These are phyloP conservation scores for Oreochromis tanganicae DNA, from an alignment of 2,113 vertebrate genomes.

Conservation along the genomic window DNA sequence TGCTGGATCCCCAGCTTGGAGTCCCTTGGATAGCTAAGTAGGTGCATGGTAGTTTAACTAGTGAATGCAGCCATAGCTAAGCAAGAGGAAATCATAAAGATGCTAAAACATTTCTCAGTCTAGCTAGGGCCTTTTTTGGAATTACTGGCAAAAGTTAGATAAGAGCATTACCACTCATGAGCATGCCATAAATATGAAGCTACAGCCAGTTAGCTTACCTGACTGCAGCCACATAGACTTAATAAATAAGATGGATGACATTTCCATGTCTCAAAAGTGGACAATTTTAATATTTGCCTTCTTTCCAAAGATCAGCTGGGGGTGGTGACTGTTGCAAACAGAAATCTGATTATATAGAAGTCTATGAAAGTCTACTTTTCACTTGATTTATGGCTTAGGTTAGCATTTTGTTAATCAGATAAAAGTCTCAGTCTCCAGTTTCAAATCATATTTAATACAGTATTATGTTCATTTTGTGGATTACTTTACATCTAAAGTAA, in stretches of 20 bases:
- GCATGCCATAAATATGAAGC: neutral
- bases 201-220: neutral
- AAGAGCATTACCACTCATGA: neutral
- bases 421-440: neutral
- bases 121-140: neutral
- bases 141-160: neutral
- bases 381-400: neutral
- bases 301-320: neutral
- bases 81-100: neutral
- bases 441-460: neutral
- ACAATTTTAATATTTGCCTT: neutral
- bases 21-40: neutral
- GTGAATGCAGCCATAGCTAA: neutral
- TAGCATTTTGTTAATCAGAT: neutral
- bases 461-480: neutral
- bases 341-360: neutral
- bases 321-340: neutral
- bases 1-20: neutral
- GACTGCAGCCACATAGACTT: neutral
- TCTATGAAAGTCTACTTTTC: neutral
- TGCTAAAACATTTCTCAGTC: neutral
- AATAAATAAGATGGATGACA: neutral
- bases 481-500: neutral
- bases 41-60: neutral
- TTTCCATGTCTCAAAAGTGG: neutral